These are phyloP conservation scores for Xenopus borealis DNA, from an alignment of 2,113 vertebrate genomes.

Conservation along the genomic window DNA sequence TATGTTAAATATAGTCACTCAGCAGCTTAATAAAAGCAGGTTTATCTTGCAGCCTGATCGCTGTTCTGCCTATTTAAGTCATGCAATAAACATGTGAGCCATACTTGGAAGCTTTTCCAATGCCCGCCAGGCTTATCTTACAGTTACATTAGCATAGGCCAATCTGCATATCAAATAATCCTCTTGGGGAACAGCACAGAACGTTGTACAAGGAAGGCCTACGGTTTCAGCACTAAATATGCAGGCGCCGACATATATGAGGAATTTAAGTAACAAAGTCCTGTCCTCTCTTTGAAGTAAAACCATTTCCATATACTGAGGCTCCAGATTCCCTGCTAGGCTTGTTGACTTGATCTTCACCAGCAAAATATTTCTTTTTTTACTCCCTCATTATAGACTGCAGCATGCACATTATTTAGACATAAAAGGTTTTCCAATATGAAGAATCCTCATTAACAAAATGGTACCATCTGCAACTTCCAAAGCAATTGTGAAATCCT, in stretches of 20 bases:
- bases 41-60: constrained; percentile 9
- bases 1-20: background rate
- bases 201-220: constrained; percentile 1
- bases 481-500: too few relatives aligned
- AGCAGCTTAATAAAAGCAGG: constrained; percentile 14
- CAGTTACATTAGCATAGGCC: constrained; percentile 11
- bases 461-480: constrained; percentile 1
- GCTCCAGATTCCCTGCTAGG: background rate
- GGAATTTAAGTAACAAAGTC: background rate
- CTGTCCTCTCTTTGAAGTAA: background rate
- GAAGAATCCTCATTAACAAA: background rate
- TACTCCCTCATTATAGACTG: background rate
- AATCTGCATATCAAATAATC: background rate
- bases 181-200: background rate
- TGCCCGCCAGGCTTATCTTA: background rate
- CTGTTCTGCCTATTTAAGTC: background rate
- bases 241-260: background rate
- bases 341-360: constrained; percentile 1
- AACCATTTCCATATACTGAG: constrained; percentile 10
- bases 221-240: constrained; percentile 5
- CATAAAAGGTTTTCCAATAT: background rate
- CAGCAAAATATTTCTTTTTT: constrained; percentile 9
- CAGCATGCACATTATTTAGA: constrained; percentile 14
- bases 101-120: background rate
- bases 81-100: background rate